Conservation (phyloP, 2,888 invertebrate species). For the Abscondita cerata region DNA sequence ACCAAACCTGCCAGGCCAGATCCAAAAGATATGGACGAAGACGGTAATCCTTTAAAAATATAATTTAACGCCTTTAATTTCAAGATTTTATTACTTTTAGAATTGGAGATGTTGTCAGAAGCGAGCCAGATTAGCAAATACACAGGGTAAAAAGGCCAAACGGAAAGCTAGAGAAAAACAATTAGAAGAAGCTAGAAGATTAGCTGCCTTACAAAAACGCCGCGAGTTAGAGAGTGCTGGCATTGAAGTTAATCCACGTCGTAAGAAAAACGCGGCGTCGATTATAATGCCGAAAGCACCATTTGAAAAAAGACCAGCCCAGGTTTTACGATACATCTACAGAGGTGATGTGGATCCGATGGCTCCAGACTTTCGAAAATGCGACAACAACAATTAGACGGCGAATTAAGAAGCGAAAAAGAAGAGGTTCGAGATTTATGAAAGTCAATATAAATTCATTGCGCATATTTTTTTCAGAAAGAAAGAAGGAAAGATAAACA, state of each 20-base stretch:
- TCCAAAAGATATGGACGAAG: conserved; percentile 99
- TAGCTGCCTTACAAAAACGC: conserved; percentile 97
- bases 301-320: conserved; percentile 91
- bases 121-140: conserved; percentile 99
- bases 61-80: no score
- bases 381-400: conserved; percentile 92
- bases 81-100: conserved; percentile 58
- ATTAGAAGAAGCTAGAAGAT: conserved; percentile 93
- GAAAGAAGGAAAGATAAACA: conserved; percentile 95
- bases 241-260: conserved; percentile 69
- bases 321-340: conserved; percentile 96
- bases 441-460: no score
- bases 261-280: conserved; percentile 88
- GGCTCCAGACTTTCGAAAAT: conserved; percentile 87
- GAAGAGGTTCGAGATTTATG: conserved; percentile 85
- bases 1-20: conserved; percentile 99
- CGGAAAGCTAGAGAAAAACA: conserved; percentile 97
- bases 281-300: conserved; percentile 98
- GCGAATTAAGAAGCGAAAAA: conserved; percentile 86
- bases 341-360: conserved; percentile 87
- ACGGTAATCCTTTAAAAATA: no score
- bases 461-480: conserved; percentile 67
- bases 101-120: conserved; percentile 99
- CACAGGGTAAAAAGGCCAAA: conserved; percentile 94
- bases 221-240: conserved; percentile 97